Percentiles rank a stretch among this genome's conserved stretches.
Evolutionary conservation across 2,797 vertebrate genomes (phyloP).

Genomic region (Corythornis leucogaster): DNA sequence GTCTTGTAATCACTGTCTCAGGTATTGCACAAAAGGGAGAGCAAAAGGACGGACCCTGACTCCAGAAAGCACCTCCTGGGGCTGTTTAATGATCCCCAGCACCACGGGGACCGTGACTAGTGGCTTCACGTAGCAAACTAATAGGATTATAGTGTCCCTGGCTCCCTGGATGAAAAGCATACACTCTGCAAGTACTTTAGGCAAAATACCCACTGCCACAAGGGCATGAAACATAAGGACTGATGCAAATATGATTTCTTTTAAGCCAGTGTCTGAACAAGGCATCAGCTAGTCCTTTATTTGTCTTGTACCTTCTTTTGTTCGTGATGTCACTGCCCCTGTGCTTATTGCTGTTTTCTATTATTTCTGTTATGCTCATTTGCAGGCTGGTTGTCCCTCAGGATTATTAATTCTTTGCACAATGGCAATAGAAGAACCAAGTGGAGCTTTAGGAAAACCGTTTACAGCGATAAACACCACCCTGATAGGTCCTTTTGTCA

Average conservation of each 20-base stretch:
- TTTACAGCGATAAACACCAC: neutral
- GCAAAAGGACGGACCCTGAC: neutral
- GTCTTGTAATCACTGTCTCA: neutral
- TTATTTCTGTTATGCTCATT: neutral
- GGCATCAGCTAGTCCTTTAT: neutral
- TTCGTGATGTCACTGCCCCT: rapidly evolving
- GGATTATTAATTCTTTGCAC: neutral
- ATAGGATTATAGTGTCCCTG: neutral
- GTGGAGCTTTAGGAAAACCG: neutral
- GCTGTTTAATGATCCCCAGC: neutral
- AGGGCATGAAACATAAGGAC: neutral
- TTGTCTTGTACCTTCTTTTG: neutral
- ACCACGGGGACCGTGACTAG: neutral
- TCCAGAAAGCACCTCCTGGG: neutral
- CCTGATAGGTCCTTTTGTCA: neutral
- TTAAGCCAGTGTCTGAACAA: neutral
- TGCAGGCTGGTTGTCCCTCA: neutral
- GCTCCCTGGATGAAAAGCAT: neutral
- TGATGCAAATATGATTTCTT: neutral
- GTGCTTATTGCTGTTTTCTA: neutral
- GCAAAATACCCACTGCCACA: neutral
- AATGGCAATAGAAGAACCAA: neutral
- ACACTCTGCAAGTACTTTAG: neutral
- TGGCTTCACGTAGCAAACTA: neutral
- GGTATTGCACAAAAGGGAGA: neutral